Evolutionary conservation across 2,888 invertebrate species (phyloP).

Genomic region (Quadriops clusia): DNA sequence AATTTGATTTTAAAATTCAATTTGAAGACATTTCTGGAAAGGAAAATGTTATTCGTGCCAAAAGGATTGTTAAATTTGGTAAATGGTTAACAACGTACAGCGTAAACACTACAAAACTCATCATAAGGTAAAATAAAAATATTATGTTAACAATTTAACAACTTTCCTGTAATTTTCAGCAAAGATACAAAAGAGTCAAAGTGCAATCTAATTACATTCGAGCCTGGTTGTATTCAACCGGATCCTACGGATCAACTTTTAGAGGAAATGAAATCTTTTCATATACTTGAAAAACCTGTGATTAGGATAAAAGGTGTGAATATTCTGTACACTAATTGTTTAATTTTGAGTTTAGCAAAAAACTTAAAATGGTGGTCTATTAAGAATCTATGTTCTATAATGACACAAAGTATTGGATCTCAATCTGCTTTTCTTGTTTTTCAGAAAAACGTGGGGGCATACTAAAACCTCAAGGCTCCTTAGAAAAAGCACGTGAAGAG

Average conservation of each 20-base stretch:
- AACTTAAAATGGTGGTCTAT: too few species aligned
- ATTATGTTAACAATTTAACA: background rate
- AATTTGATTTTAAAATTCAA: conserved; percentile 41
- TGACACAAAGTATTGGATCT: too few species aligned
- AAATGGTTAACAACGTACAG: conserved; percentile 38
- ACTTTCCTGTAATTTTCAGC: conserved; percentile 3
- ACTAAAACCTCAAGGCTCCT: conserved; percentile 58
- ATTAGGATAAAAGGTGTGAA: conserved; percentile 21
- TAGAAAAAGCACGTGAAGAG: conserved; percentile 54
- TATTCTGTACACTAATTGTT: too few species aligned
- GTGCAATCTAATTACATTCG: conserved; percentile 28
- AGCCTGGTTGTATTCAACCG: conserved; percentile 35
- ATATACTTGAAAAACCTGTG: conserved; percentile 27
- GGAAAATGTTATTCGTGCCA: conserved; percentile 40
- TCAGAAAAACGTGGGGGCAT: conserved; percentile 42
- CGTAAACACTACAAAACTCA: conserved; percentile 31
- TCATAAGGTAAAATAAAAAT: conserved; percentile 15
- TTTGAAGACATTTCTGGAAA: conserved; percentile 32
- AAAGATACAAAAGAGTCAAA: too few species aligned
- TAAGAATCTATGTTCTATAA: conserved; percentile 4
- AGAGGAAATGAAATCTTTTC: conserved; percentile 44
- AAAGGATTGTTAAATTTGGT: conserved; percentile 41
- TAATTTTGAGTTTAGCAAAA: too few species aligned
- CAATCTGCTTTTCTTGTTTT: conserved; percentile 2
- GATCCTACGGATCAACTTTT: conserved; percentile 41